phyloP scores from a whole-genome alignment of 1,140 invertebrate genomes.

The Heliothis subflexa region DNA sequence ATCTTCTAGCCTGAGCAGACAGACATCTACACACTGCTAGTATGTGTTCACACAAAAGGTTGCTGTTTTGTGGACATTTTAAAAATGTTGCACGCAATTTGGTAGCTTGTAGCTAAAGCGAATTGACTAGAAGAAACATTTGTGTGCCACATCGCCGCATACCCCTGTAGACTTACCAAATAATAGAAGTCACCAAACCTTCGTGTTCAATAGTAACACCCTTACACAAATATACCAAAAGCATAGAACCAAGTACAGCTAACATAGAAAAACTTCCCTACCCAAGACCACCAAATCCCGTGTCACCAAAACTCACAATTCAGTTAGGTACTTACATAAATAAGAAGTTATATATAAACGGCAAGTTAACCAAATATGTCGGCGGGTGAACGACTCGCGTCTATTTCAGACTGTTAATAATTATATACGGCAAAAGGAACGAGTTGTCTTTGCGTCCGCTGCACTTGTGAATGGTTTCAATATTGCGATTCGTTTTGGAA shows the following conservation, averaged over 20 bases:
- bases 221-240: neutral
- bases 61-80: too few species aligned
- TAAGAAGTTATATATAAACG: conserved; percentile 36
- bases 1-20: too few species aligned
- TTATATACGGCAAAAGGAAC: conserved; percentile 51
- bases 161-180: too few species aligned
- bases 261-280: too few species aligned
- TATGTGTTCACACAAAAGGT: too few species aligned
- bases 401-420: conserved; percentile 53
- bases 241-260: neutral
- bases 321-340: conserved; percentile 27
- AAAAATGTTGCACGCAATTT: too few species aligned
- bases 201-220: too few species aligned
- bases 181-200: too few species aligned
- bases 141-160: too few species aligned
- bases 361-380: conserved; percentile 54
- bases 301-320: conserved; percentile 1
- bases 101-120: too few species aligned
- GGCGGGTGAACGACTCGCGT: conserved; percentile 53
- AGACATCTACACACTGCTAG: too few species aligned
- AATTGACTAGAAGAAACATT: too few species aligned
- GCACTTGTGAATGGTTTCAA: conserved; percentile 34
- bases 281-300: neutral
- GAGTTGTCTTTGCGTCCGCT: conserved; percentile 37
- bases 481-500: conserved; percentile 3